These are phyloP conservation scores for Cettia cetti DNA, from an alignment of 2,113 vertebrate species.

Conservation along the genomic window DNA sequence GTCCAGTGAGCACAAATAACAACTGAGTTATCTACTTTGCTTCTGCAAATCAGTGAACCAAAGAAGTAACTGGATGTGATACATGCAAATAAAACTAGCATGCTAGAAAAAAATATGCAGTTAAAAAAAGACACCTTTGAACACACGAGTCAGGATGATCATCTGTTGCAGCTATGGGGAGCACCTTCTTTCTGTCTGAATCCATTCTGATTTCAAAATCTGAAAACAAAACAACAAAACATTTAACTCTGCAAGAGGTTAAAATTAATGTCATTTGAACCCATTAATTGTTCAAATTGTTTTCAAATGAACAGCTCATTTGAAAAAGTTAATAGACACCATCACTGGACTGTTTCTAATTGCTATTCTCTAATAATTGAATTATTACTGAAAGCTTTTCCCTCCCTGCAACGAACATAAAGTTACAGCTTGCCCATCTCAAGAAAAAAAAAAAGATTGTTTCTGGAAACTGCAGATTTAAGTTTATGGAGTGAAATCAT, in stretches of 20 bases:
- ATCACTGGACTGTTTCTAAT: background rate
- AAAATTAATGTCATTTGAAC: background rate
- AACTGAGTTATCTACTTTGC: background rate
- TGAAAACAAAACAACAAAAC: conserved; percentile 50
- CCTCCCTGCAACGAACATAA: background rate
- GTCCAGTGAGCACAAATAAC: background rate
- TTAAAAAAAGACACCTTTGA: conserved; percentile 60
- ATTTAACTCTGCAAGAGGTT: conserved; percentile 6
- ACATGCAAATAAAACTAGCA: background rate
- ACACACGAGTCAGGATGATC: background rate
- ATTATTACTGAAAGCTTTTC: background rate
- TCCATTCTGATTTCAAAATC: conserved; percentile 80
- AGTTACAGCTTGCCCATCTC: background rate
- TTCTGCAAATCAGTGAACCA: background rate
- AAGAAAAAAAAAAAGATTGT: background rate
- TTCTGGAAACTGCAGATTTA: background rate
- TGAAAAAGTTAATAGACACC: background rate
- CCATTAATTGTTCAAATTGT: background rate
- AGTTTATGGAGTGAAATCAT: background rate
- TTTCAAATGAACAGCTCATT: background rate
- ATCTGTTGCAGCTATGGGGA: conserved; percentile 47
- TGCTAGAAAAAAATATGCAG: background rate
- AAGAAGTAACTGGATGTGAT: background rate
- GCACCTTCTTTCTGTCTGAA: conserved; percentile 48
- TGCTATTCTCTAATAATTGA: background rate